Percentiles rank a stretch among this genome's conserved stretches.
These are phyloP conservation scores for Leucopsar rothschildi DNA, from an alignment of 2,113 vertebrate species.

Conservation along the genomic window DNA sequence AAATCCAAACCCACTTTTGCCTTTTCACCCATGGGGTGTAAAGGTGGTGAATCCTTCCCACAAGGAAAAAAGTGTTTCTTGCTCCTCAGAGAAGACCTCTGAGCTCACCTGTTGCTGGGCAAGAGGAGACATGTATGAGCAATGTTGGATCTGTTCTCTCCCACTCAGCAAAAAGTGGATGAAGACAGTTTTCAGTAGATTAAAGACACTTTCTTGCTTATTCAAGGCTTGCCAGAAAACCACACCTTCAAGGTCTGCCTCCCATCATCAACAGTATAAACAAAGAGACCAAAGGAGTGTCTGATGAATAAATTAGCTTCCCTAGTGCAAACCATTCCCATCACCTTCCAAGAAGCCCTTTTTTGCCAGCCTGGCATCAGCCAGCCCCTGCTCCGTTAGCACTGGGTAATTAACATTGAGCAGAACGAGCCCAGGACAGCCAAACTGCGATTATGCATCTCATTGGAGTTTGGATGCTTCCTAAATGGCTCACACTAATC, in stretches of 20 bases:
- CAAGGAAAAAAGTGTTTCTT: neutral
- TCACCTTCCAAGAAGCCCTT: neutral
- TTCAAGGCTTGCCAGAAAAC: neutral
- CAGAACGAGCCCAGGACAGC: neutral
- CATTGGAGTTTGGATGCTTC: neutral
- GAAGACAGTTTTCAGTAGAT: neutral
- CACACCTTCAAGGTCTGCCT: neutral
- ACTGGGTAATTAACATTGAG: neutral
- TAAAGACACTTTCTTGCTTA: neutral
- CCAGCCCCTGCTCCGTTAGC: fast-evolving
- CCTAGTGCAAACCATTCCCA: neutral
- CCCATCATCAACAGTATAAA: neutral
- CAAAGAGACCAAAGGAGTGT: neutral
- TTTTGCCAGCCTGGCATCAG: neutral
- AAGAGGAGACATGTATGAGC: neutral
- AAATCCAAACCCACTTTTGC: neutral
- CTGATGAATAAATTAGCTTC: neutral
- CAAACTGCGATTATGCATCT: neutral
- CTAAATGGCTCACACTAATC: neutral
- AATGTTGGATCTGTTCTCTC: neutral
- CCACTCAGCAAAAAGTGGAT: neutral
- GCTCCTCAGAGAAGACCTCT: neutral
- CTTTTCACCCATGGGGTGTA: neutral
- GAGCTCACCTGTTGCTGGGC: neutral
- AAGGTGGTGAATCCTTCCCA: neutral